A percentile compares a stretch with the other conserved stretches of the same genome.
These are phyloP conservation scores for Caenorhabditis inopinata DNA, from an alignment of 1,140 invertebrate species.

Conservation along the genomic window DNA sequence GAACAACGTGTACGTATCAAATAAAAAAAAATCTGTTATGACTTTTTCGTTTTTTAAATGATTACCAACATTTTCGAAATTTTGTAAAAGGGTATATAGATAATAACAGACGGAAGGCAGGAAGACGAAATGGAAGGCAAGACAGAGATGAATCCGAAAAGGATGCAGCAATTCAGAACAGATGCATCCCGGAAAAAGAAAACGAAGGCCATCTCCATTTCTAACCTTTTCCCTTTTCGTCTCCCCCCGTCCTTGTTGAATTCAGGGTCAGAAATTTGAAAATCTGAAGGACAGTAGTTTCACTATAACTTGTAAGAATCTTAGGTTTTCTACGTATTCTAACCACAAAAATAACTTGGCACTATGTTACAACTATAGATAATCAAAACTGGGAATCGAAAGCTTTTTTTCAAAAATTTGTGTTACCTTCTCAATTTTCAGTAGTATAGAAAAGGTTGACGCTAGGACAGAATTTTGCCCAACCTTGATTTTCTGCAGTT, in stretches of 20 bases:
- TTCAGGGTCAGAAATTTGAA: background rate
- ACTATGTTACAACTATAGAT: too few species aligned
- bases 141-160: constrained; percentile 29
- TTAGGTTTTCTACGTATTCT: too few species aligned
- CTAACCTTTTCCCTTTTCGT: background rate
- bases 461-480: too few species aligned
- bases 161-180: constrained; percentile 33
- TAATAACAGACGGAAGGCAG: background rate
- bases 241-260: background rate
- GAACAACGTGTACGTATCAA: background rate
- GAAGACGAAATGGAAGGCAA: background rate
- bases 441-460: too few species aligned
- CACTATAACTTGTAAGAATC: too few species aligned
- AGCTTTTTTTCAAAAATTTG: too few species aligned
- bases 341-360: too few species aligned
- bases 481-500: too few species aligned
- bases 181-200: constrained; percentile 31
- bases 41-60: background rate
- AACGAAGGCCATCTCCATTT: constrained; percentile 26
- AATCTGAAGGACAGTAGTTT: background rate
- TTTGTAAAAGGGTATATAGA: constrained; percentile 11
- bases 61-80: background rate
- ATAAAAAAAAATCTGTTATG: background rate
- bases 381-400: too few species aligned
- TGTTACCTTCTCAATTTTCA: too few species aligned